Evolutionary conservation across 2,888 invertebrate genomes (phyloP), one percentile per base, ranked within the genome.

Genomic region (Trilocha varians): DNA sequence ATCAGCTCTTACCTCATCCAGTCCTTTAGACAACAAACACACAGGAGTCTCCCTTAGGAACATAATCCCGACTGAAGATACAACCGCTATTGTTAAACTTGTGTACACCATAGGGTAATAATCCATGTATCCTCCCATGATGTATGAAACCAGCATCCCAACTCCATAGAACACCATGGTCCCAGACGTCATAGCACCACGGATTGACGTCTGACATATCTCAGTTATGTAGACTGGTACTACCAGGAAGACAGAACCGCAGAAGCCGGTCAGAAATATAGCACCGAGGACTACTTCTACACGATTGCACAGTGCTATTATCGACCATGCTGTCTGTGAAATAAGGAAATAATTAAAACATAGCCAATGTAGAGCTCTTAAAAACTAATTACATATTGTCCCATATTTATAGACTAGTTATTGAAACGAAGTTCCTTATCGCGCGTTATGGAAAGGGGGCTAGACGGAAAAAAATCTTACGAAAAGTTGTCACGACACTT

Each of bases 141-240:
- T 32, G 42, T 79, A 79, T 0, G 78, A 74, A 0, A 73, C n/a
- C 11, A 80, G 52, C 54, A 70, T 62, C 0, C 83, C 83, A 0
- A 77, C 32, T 0, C 62, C 62, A 25, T 66, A 70, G 49, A 75
- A 73, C 6, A 71, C 58, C 43, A 76, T 59, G 0, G 66, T 46
- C 0, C 64, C 59, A 1, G 79, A 62, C 1, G 71, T 69, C 66
- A 83, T 60, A 1, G 62, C 57, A 0, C 80, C 83, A 16, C 82
- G 53, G 14, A 82, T 67, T 2, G 70, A 72, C 37, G 79, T 72
- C 39, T 78, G 67, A 41, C 73, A 70, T 18, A 78, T 63, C 49
- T 83, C 83, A 17, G 73, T 62, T 34, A 78, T 52, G 48, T 55
- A 79, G 3, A 82, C 64, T 0, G 73, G 68, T 0, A 65, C 59